A percentile compares a stretch with the other conserved stretches of the same genome.
Conservation (phyloP, 2,888 invertebrate genomes). For the Ferrisia virgata region DNA sequence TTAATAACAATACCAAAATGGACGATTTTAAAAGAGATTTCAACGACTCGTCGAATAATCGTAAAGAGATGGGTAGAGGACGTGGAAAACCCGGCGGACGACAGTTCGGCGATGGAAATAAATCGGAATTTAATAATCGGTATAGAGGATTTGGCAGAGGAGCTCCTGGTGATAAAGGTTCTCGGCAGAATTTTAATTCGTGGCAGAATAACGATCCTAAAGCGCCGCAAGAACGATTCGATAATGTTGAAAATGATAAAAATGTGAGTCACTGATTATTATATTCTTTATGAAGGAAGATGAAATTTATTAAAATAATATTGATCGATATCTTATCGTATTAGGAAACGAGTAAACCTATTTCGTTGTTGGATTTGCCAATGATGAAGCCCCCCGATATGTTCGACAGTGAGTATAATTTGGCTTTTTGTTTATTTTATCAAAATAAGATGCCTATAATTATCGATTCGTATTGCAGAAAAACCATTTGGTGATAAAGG, state of each 20-base stretch:
- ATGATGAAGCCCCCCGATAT: constrained; percentile 37
- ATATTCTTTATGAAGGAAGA: too few relatives aligned
- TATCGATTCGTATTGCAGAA: background rate
- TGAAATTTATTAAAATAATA: background rate
- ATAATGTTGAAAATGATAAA: background rate
- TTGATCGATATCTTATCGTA: background rate
- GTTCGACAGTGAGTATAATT: background rate
- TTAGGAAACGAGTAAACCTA: background rate
- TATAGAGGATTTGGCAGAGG: constrained; percentile 17
- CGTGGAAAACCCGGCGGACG: background rate
- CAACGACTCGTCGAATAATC: background rate
- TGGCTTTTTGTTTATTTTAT: background rate
- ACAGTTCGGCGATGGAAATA: background rate
- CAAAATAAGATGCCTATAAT: background rate
- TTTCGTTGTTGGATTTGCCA: constrained; percentile 32
- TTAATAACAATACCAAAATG: background rate
- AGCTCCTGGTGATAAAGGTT: background rate
- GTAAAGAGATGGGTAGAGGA: background rate
- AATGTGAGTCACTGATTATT: background rate
- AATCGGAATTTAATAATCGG: background rate
- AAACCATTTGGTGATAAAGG: background rate
- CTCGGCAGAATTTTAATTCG: background rate
- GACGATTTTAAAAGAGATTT: background rate
- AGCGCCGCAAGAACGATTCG: background rate
- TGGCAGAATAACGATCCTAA: background rate